Percentiles rank a stretch among this genome's conserved stretches.
Evolutionary conservation across 2,888 invertebrate genomes (phyloP).

Genomic region (Lithophane socia): DNA sequence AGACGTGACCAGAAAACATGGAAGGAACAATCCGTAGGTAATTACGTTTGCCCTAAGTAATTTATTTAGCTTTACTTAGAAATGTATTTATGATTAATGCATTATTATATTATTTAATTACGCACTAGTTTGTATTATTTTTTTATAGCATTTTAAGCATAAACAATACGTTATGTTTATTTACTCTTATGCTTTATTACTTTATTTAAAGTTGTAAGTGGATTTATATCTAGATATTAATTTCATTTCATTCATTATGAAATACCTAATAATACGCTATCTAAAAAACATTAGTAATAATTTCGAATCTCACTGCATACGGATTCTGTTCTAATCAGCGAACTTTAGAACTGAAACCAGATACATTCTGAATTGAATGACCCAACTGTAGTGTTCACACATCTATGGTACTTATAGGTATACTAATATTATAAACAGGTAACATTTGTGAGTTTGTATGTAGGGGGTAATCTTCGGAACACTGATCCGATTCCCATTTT

Average conservation of each 20-base stretch:
- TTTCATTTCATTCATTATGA: background rate
- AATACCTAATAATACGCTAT: too few relatives aligned
- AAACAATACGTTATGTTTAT: background rate
- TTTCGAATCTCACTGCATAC: background rate
- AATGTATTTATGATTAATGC: slow-evolving; percentile 21
- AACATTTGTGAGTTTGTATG: background rate
- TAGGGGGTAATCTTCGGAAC: background rate
- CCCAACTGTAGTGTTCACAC: background rate
- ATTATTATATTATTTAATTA: slow-evolving; percentile 13
- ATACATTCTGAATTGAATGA: slow-evolving; percentile 6
- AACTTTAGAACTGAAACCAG: background rate
- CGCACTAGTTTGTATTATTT: background rate
- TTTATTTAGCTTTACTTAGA: slow-evolving; percentile 37
- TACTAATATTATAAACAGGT: background rate
- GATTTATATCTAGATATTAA: too few relatives aligned
- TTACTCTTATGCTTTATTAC: too few relatives aligned
- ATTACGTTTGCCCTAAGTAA: slow-evolving; percentile 47
- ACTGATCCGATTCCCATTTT: too few relatives aligned
- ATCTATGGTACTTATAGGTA: background rate
- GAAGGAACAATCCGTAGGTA: slow-evolving; percentile 62
- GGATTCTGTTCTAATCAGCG: background rate
- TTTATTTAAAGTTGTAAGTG: too few relatives aligned
- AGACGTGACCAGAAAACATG: slow-evolving; percentile 72
- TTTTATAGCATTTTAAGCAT: background rate
- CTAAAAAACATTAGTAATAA: background rate